Evolutionary conservation across 2,113 vertebrate genomes (phyloP), one percentile per base, ranked within the genome.

Genomic region (Rhinogobius similis): DNA sequence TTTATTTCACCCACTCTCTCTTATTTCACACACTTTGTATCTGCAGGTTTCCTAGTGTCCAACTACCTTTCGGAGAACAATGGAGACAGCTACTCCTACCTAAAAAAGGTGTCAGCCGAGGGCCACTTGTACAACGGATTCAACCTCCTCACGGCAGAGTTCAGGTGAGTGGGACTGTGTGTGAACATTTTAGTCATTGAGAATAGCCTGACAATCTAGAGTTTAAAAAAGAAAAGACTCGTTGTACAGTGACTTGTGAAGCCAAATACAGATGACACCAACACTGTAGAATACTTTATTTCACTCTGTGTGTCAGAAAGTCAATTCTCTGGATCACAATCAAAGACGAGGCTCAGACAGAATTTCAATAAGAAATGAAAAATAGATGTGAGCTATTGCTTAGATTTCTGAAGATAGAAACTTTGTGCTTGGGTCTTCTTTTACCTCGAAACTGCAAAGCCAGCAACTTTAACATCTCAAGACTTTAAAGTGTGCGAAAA

Each of bases 121-220:
- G 92, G 95, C 78, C 96, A 97, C 72, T 87, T 95, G 79, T 99
- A 98, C 91, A 99, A 99, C 1, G 96, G 96, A 83, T 99, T 99
- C 86, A 99, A 99, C 89, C 95, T 99, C 85, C 83, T 99, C 87
- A 94, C 96, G 20, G 96, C 96, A 2, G 96, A 99, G 66, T 95
- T 99, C 81, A 98, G 92, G 98, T 99, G 89, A 92, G 95, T 93
- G 38, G 79, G 58, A 83, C 20, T 0, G 9, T 67, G 59, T 56
- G 24, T 4, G 23, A 53, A 41, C 43, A 46, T 52, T 2, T 20
- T 5, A 36, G 20, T n/a, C 20, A 78, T 1, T 38, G 2, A 4
- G 38, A 43, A 41, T 38, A 39, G 13, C 36, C 24, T 36, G 21
- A 29, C 26, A 23, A 20, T 55, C 23, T 16, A 8, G 24, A 44